Conservation (phyloP, 2,797 vertebrate species). For the Merluccius polli region DNA sequence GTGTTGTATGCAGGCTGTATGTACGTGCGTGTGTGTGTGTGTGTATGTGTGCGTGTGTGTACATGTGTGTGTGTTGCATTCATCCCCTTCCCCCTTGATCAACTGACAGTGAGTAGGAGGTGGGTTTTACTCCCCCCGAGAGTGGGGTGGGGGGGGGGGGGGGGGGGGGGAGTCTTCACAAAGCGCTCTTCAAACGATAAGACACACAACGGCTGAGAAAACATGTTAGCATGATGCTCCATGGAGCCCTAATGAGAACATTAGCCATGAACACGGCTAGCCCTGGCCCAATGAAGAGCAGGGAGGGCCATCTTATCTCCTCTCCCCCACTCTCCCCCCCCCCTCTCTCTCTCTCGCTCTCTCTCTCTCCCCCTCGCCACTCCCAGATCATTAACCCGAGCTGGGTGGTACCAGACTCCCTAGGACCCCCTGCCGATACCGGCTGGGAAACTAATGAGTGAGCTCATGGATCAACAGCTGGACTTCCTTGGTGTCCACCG, state of each 20-base stretch:
- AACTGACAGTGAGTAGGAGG: too few relatives aligned
- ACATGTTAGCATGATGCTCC: conserved; percentile 45
- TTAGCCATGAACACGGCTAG: conserved; percentile 29
- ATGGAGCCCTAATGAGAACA: conserved; percentile 49
- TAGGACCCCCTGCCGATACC: conserved; percentile 7
- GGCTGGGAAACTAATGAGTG: conserved; percentile 16
- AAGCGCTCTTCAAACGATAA: conserved; percentile 59
- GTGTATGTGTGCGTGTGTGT: neutral
- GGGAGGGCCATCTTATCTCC: neutral
- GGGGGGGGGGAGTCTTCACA: conserved; percentile 53
- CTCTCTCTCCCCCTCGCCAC: neutral
- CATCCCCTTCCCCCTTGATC: neutral
- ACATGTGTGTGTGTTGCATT: neutral
- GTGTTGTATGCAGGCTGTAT: too few relatives aligned
- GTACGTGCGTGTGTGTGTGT: too few relatives aligned
- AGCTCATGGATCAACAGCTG: conserved; percentile 4
- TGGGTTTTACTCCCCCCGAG: neutral
- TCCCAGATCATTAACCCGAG: conserved; percentile 11
- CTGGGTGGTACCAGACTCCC: conserved; percentile 24
- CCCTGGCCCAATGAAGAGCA: neutral
- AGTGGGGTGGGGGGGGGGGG: conserved; percentile 33
- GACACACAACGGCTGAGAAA: conserved; percentile 69
- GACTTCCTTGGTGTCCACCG: neutral
- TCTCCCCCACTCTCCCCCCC: neutral
- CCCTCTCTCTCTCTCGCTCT: neutral